These are phyloP conservation scores for Malurus cyaneus DNA, from an alignment of 2,113 vertebrate genomes.

Conservation along the genomic window DNA sequence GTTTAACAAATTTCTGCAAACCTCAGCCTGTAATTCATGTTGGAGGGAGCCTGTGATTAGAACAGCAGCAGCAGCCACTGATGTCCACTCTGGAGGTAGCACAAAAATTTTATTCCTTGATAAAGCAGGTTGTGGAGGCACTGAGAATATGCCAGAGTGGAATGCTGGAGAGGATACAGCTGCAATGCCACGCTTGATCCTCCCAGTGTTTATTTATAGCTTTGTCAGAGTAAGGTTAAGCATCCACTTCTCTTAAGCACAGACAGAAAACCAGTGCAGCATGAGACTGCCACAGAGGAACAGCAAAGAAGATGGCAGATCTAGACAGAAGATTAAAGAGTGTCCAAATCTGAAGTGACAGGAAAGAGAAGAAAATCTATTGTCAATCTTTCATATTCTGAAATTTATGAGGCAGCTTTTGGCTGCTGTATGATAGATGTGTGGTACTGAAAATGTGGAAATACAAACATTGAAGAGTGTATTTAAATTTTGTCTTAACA, in stretches of 20 bases:
- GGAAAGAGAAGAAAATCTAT: not conserved
- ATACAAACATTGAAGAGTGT: not conserved
- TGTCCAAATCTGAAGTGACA: not conserved
- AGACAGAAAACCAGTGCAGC: not conserved
- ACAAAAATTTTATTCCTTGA: not conserved
- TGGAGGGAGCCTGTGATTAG: not conserved
- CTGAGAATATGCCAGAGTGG: not conserved
- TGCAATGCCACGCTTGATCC: not conserved
- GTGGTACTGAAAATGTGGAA: not conserved
- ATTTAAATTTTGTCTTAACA: slow-evolving; percentile 3
- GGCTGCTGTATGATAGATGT: not conserved
- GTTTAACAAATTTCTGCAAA: not conserved
- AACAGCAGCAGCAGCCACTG: not conserved
- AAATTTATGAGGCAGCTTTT: not conserved
- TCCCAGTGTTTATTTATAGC: not conserved
- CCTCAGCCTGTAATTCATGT: not conserved
- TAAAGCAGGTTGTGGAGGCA: not conserved
- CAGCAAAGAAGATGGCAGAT: not conserved
- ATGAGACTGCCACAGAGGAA: not conserved
- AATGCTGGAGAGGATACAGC: not conserved
- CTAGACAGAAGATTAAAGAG: not conserved
- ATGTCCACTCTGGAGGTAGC: not conserved
- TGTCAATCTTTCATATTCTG: not conserved
- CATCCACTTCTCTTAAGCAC: not conserved
- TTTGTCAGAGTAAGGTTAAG: not conserved